Base-by-base conservation (phyloP, 2,888 invertebrate genomes). In the Lymantria monacha region DNA sequence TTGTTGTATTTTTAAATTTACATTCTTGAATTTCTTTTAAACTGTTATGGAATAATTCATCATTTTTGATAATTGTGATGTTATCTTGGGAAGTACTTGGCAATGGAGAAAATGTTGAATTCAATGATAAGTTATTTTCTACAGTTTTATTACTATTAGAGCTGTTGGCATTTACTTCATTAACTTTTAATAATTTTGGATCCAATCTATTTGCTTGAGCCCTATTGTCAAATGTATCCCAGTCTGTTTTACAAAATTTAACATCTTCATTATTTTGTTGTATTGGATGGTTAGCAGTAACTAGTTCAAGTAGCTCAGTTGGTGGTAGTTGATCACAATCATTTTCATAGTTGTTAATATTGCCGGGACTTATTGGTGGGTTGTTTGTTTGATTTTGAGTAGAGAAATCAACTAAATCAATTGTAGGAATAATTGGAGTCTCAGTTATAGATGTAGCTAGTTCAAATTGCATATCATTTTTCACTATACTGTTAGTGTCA, bases 31-130 rank as follows among this genome's bases (percentile, higher is more conserved):
- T 8, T 10, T 33, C 31, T 38, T 12, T 44, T 14, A 77, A 52
- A 48, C 78, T 76, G 44, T 79, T 66, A 64, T 68, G 69, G 30
- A 77, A 80, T 11, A 59, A 61, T 46, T 70, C 48, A 43, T 80
- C 81, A 74, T 84, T 83, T 68, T 70, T 70, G 9, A 60, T 45
- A 41, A 83, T 66, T 9, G 66, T 74, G 40, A 72, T 63, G 46
- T 47, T 64, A 47, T 82, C 76, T 50, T 12, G 74, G 2, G 83
- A 83, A 38, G 83, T 83, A 59, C 83, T 83, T 7, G 83, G 83
- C 30, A 74, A 33, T 3, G 82, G 83, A 12, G 73, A 74, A 51
- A 82, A 83, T 44, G 64, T 47, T 31, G 42, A 51, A 36, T 45
- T 15, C 10, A 41, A 9, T 12, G 10, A n/a, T 42, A 42, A 44